Evolutionary conservation across 2,113 vertebrate species (phyloP).

Genomic region (Rana temporaria): DNA sequence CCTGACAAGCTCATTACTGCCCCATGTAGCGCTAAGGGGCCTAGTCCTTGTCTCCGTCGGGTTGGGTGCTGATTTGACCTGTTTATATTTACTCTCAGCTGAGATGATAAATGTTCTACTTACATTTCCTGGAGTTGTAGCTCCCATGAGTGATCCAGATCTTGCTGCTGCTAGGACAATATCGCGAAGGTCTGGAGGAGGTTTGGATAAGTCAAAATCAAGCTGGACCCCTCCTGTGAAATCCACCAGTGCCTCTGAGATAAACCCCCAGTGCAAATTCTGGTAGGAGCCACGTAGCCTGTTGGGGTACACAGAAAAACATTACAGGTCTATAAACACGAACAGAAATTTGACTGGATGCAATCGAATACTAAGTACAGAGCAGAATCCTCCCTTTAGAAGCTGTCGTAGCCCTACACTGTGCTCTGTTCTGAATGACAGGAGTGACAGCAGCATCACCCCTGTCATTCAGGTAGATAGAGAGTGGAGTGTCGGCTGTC

Average conservation of each 20-base stretch:
- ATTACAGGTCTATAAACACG: not conserved
- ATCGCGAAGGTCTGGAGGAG: constrained; percentile 69
- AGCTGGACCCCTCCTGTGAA: constrained; percentile 87
- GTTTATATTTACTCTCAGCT: not conserved
- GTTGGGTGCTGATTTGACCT: too few relatives aligned
- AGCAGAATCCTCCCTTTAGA: too few relatives aligned
- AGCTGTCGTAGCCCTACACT: too few relatives aligned
- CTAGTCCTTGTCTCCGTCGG: too few relatives aligned
- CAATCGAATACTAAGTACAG: too few relatives aligned
- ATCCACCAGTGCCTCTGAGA: constrained; percentile 86
- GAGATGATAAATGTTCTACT: constrained; percentile 42
- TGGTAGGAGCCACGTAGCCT: constrained; percentile 88
- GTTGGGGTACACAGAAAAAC: not conserved
- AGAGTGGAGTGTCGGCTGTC: too few relatives aligned
- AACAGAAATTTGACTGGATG: not conserved
- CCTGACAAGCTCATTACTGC: too few relatives aligned
- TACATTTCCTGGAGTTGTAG: constrained; percentile 75
- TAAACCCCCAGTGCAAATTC: constrained; percentile 77
- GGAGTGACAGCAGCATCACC: too few relatives aligned
- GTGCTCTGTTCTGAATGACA: too few relatives aligned
- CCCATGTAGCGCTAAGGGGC: too few relatives aligned
- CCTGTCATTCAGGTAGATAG: too few relatives aligned
- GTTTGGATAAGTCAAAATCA: constrained; percentile 62
- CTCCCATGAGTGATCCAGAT: constrained; percentile 78
- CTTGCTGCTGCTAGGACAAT: constrained; percentile 73